Base-by-base conservation (phyloP, 2,888 invertebrate genomes). In the Parnassius smintheus region DNA sequence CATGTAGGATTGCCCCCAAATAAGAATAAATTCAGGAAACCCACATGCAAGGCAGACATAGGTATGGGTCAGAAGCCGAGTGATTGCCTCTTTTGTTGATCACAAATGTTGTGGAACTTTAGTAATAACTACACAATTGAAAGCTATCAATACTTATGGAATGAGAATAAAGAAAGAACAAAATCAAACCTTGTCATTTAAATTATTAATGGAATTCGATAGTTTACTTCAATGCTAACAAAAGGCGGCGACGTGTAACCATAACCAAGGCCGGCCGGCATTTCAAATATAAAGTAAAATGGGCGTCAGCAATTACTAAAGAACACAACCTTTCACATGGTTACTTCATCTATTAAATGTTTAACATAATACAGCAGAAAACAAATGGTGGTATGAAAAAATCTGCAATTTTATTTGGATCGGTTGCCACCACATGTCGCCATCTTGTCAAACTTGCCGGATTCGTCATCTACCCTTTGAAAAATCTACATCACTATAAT, bases 361-460 rank as follows among this genome's bases (percentile, higher is more conserved):
- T 10, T 50, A 52, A 44, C 13, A 35, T 9, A 56, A 59, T 55
- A 49, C 51, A 61, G 48, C 46, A 41, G 13, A 52, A 41, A 9
- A 48, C 3, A 59, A 44, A n/a, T 49, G 42, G 18, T 10, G 55
- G 35, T 18, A 60, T 50, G 55, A 56, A 53, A 49, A 71, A 70
- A 66, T 70, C 62, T 66, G 66, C 64, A 68, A 73, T 80, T 83
- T 78, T 73, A 77, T 82, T 74, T 68, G 78, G 83, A 82, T 76
- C 72, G 75, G 71, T 74, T 81, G 76, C 79, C 76, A 87, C 88
- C 90, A 88, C 91, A 90, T 91, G 91, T 91, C 91, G 91, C 91
- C 91, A 91, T 91, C 86, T 91, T 91, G 91, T 90, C 87, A 90
- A 82, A 85, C 83, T 87, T 78, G 85, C 86, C 85, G 86, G 82